phyloP scores from a whole-genome alignment of 2,888 invertebrate genomes.

The Yponomeuta sedellus region DNA sequence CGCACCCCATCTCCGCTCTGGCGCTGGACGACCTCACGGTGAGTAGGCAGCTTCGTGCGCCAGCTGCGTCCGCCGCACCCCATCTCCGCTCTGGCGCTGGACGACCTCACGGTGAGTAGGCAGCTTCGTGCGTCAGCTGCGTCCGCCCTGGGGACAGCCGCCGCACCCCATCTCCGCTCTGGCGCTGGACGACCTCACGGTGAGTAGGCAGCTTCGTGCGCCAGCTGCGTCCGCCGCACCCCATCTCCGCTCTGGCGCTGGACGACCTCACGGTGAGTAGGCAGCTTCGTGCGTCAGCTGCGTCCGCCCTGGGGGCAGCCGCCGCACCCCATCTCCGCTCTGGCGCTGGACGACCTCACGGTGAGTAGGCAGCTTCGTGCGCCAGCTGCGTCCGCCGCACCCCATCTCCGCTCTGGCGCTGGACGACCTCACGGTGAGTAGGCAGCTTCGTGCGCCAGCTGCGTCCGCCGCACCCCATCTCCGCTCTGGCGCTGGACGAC shows the following conservation, averaged over 20 bases:
- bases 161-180: constrained; percentile 96
- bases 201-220: constrained; percentile 41
- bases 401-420: not conserved
- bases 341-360: not conserved
- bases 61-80: not conserved
- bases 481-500: constrained; percentile 97
- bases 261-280: no score
- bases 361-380: no score
- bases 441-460: constrained; percentile 83
- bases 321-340: no score
- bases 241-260: no score
- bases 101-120: constrained; percentile 75
- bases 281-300: no score
- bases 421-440: not conserved
- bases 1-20: constrained; percentile 95
- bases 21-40: constrained; percentile 97
- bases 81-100: constrained; percentile 81
- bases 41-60: constrained; percentile 39
- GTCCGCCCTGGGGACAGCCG: constrained; percentile 58
- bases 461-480: constrained; percentile 86
- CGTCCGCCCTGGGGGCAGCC: no score
- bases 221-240: no score
- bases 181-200: constrained; percentile 96
- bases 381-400: no score
- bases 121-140: no score